Evolutionary conservation across 2,888 invertebrate species (phyloP).

Genomic region (Drosophila atripex): DNA sequence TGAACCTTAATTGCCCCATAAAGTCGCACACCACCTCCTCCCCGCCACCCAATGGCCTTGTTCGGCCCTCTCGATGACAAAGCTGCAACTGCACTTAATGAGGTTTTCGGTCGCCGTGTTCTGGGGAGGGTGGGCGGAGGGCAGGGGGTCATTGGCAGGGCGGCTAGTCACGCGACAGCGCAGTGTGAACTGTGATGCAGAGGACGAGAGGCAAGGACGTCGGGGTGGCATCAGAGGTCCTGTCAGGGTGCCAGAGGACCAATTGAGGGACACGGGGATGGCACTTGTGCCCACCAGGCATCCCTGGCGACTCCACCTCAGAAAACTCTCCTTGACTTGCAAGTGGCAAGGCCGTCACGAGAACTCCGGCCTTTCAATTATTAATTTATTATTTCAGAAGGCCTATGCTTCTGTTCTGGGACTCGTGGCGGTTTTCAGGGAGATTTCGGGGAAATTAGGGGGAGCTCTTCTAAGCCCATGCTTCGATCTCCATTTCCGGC

Average conservation of each 20-base stretch:
- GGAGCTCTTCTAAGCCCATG: neutral
- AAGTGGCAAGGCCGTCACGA: too few species aligned
- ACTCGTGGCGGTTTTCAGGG: neutral
- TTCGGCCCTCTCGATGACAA: conserved; percentile 25
- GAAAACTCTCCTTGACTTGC: too few species aligned
- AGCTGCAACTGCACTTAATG: conserved; percentile 32
- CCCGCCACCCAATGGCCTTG: conserved; percentile 18
- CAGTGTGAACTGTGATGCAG: neutral
- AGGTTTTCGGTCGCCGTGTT: conserved; percentile 36
- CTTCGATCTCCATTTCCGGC: conserved; percentile 50
- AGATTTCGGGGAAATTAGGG: neutral
- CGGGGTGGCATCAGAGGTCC: conserved; percentile 49
- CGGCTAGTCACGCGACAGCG: conserved; percentile 32
- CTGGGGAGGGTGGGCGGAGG: neutral
- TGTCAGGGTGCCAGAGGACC: conserved; percentile 19
- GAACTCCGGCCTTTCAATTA: too few species aligned
- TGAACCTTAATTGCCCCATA: conserved; percentile 66
- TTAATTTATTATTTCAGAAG: too few species aligned
- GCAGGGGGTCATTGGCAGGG: conserved; percentile 33
- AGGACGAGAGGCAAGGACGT: too few species aligned
- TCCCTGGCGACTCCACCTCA: too few species aligned
- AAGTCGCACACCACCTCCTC: conserved; percentile 42
- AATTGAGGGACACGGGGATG: conserved; percentile 10
- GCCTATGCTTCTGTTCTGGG: too few species aligned
- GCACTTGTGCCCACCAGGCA: too few species aligned